phyloP scores from a whole-genome alignment of 2,113 vertebrate genomes.

The Jaculus jaculus region DNA sequence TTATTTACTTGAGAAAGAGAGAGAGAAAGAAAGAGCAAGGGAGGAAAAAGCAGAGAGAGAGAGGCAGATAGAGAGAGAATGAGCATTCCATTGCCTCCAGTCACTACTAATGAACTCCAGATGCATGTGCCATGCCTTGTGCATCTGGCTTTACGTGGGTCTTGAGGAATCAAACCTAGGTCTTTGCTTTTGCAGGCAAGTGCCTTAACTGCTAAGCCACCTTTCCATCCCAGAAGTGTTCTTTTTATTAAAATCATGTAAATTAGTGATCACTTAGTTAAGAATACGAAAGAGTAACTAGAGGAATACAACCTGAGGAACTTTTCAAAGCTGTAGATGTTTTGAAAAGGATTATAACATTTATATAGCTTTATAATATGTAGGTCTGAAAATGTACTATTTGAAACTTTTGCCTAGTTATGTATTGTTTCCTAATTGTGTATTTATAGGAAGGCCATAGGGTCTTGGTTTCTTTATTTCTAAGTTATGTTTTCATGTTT shows the following conservation, averaged over 20 bases:
- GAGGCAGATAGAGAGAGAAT: no score
- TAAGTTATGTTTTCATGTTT: background rate
- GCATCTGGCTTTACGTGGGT: no score
- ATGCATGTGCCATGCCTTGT: no score
- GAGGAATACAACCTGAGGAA: background rate
- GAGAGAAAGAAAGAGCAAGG: no score
- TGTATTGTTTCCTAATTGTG: background rate
- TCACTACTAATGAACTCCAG: no score
- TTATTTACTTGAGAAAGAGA: no score
- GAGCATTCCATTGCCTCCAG: no score
- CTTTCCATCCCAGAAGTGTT: no score
- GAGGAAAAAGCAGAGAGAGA: no score
- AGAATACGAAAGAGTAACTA: background rate
- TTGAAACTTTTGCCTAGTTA: background rate
- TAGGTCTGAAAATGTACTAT: background rate
- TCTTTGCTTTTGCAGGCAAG: no score
- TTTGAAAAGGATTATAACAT: background rate
- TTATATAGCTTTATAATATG: background rate
- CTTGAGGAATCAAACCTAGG: no score
- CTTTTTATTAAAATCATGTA: background rate
- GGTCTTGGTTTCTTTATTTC: background rate
- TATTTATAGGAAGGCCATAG: background rate
- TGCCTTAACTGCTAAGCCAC: no score
- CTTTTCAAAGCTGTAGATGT: background rate
- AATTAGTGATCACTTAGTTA: background rate